Base-by-base conservation (phyloP, 64 coral and sea anemone species). In the Hydrozoanthus tunicans region DNA sequence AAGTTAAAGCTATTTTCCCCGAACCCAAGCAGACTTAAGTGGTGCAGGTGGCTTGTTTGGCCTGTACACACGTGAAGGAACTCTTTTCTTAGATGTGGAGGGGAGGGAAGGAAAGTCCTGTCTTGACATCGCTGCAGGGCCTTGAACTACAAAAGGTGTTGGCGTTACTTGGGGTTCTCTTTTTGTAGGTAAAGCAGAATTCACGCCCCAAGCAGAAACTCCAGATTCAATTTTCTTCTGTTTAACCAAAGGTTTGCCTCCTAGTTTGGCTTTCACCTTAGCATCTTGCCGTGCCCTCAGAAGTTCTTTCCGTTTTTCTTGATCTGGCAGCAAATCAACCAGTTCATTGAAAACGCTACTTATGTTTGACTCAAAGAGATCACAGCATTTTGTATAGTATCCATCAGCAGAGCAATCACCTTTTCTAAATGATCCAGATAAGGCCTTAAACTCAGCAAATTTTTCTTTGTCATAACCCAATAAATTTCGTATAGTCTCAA, bases 311-410 rank as follows among this genome's bases (percentile, higher is more conserved):
- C 77, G 89, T 81, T 89, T 95, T 6, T 98, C 91, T 75, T 70
- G 26, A 69, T 98, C 96, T 24, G 96, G 96, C 53, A 98, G 86
- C 23, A 98, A 90, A 92, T 93, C 91, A 17, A 98, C 94, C 51
- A 98, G 82, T 53, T 98, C 94, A 76, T 17, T 63, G 26, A 98
- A 98, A 10, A 98, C 89, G 13, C 61, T 77, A 62, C 73, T 52
- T 17, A 98, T 90, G 79, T 93, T 91, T 70, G 81, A 77, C 62
- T 81, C 92, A 51, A 98, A 93, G 14, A 98, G 79, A 60, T 89
- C 70, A 54, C 78, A 95, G 60, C 96, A 98, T 12, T 90, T 64
- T 3, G 58, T 27, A 86, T 95, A 98, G 64, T 98, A 98, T 14
- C 81, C 89, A 66, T 89, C 25, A 53, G 91, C 94, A 51, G 94